Base-by-base conservation (phyloP, 2,888 invertebrate genomes). In the Habroteleia sp. region DNA sequence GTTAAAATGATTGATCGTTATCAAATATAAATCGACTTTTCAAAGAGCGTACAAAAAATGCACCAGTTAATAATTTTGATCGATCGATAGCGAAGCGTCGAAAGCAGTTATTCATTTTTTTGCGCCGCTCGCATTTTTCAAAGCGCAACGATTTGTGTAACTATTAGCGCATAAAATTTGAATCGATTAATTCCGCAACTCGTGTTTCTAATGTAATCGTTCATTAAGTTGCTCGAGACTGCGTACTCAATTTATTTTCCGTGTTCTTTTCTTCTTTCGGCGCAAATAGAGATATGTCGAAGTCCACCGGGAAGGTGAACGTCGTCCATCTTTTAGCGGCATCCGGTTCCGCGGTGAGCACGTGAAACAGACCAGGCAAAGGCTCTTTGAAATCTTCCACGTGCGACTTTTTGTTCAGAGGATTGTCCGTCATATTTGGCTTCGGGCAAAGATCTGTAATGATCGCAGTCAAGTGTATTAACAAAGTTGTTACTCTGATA, bases 391-490 rank as follows among this genome's bases (percentile, higher is more conserved):
- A 91, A 77, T 96, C 95, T 85, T 96, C 97, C 1, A 97, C 95
- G 81, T 96, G 94, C 10, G 96, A 97, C 84, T 95, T 94, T 80
- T 91, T 91, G 29, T 93, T 94, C 72, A 96, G 88, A 8, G 93
- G 92, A 56, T 93, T 94, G 77, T 92, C 91, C 1, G 95, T 94
- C 80, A 93, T 92, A 80, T 95, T 95, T 1, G 94, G 94, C 84
- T 95, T 94, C 0, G 96, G 96, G 85, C 97, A 97, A 90, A 97
- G 92, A 84, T 96, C 97, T 97, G 89, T 11, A 54, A 71, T 11
- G 1, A 7, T 35, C 1, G 14, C 37, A 48, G 4, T 11, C 4
- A 14, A 27, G 1, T 20, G 4, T 14, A 42, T 48, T 62, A 46
- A 60, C 20, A 35, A 52, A 25, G 42, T 41, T 27, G 52, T 52